Percentiles rank a stretch among this genome's conserved stretches.
phyloP scores from a whole-genome alignment of 2,888 invertebrate genomes.

The Campopleginae sp. region DNA sequence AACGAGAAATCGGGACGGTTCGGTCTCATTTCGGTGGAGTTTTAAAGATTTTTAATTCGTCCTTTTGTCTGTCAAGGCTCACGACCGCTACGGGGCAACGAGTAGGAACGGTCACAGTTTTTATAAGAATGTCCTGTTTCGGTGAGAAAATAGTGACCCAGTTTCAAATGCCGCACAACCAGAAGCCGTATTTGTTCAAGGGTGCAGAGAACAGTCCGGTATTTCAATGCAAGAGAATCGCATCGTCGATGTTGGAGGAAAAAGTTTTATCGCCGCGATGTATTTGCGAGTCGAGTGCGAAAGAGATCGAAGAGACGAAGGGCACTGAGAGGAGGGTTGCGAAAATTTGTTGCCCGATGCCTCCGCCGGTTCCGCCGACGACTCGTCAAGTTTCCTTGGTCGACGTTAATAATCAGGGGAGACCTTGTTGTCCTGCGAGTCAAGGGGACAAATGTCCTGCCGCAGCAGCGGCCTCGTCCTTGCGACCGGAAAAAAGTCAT shows the following conservation, averaged over 20 bases:
- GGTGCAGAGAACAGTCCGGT: slow-evolving; percentile 76
- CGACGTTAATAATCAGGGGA: slow-evolving; percentile 22
- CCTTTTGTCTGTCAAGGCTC: slow-evolving; percentile 79
- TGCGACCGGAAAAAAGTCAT: not conserved
- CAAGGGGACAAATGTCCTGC: slow-evolving; percentile 46
- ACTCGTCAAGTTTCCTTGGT: slow-evolving; percentile 44
- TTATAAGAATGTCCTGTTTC: slow-evolving; percentile 88
- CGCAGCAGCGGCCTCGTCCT: not conserved
- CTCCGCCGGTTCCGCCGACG: slow-evolving; percentile 62
- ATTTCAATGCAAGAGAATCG: slow-evolving; percentile 78
- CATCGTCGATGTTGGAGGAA: slow-evolving; percentile 68
- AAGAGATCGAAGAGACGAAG: slow-evolving; percentile 60
- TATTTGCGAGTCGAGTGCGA: slow-evolving; percentile 41
- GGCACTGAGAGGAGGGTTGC: not conserved
- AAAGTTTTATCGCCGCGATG: slow-evolving; percentile 53
- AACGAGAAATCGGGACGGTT: no score
- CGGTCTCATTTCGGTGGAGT: no score
- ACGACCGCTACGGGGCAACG: slow-evolving; percentile 84
- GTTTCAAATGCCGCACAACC: slow-evolving; percentile 85
- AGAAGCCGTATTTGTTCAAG: slow-evolving; percentile 80
- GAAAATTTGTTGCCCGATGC: slow-evolving; percentile 56
- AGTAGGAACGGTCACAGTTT: slow-evolving; percentile 87
- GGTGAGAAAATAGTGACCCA: slow-evolving; percentile 88
- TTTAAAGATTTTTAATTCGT: not conserved
- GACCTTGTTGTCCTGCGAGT: slow-evolving; percentile 66